Evolutionary conservation across 2,113 vertebrate species (phyloP).

Genomic region (Columba livia): DNA sequence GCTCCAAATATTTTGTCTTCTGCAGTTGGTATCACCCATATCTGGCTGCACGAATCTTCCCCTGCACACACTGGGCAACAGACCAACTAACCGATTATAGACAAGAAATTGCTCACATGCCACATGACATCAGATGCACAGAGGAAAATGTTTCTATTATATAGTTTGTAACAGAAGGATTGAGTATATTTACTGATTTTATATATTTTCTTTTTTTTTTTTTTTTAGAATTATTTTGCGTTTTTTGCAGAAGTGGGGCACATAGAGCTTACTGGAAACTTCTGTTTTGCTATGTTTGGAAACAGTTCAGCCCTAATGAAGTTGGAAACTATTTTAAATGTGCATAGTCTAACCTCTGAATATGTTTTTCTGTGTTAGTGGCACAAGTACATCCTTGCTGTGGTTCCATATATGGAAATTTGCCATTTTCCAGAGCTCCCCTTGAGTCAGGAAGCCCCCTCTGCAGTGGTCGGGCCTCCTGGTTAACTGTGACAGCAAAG

Average conservation of each 20-base stretch:
- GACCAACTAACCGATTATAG: background rate
- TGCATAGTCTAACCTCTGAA: background rate
- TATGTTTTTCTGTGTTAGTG: background rate
- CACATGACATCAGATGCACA: background rate
- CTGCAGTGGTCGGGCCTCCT: background rate
- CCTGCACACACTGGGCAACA: background rate
- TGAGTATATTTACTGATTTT: background rate
- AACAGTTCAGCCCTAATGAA: background rate
- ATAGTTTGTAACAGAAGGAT: background rate
- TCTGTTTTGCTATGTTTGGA: constrained; percentile 7
- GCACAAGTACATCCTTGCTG: background rate
- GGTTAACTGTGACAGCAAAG: background rate
- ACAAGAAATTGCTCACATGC: background rate
- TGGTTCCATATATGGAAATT: background rate
- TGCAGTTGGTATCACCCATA: background rate
- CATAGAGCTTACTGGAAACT: background rate
- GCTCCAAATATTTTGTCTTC: background rate
- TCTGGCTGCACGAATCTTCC: background rate
- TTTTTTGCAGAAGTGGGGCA: background rate
- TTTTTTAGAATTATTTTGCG: background rate
- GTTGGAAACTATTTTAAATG: constrained; percentile 13
- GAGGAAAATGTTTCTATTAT: background rate
- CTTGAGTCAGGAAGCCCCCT: background rate
- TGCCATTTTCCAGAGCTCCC: background rate
- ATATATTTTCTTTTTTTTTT: background rate